Conservation (phyloP, 2,797 vertebrate species). For the Luscinia luscinia region DNA sequence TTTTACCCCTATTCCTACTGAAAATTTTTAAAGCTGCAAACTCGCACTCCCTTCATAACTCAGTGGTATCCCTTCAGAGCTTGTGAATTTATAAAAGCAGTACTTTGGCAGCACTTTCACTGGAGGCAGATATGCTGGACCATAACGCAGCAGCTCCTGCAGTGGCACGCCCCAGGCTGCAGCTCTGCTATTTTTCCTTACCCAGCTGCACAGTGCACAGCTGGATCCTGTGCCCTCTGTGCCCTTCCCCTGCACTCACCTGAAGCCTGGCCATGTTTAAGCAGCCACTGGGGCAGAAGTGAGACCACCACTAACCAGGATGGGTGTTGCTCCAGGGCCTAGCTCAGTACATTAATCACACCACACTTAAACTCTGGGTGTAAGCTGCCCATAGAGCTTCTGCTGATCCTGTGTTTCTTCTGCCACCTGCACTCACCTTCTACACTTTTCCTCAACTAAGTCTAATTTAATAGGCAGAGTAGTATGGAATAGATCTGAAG, state of each 20-base stretch:
- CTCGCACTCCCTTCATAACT: not conserved
- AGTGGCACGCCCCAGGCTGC: not conserved
- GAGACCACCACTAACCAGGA: not conserved
- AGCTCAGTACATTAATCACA: not conserved
- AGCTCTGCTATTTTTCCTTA: not conserved
- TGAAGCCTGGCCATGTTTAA: not conserved
- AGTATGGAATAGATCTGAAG: not conserved
- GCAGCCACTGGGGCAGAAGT: not conserved
- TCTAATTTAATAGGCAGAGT: not conserved
- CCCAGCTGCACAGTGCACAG: fast-evolving
- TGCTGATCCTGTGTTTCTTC: not conserved
- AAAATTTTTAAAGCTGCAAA: not conserved
- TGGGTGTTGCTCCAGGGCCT: not conserved
- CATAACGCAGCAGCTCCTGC: not conserved
- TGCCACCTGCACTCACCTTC: not conserved
- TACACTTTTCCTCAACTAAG: not conserved
- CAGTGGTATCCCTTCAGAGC: not conserved
- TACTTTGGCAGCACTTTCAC: not conserved
- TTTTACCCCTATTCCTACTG: not conserved
- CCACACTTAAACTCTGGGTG: not conserved
- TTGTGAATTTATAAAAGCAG: not conserved
- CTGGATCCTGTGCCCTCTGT: not conserved
- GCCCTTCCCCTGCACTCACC: not conserved
- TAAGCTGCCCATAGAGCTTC: not conserved
- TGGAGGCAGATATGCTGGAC: not conserved